Base-by-base conservation (phyloP, 2,888 invertebrate species). In the Lasioglossum figueresi region DNA sequence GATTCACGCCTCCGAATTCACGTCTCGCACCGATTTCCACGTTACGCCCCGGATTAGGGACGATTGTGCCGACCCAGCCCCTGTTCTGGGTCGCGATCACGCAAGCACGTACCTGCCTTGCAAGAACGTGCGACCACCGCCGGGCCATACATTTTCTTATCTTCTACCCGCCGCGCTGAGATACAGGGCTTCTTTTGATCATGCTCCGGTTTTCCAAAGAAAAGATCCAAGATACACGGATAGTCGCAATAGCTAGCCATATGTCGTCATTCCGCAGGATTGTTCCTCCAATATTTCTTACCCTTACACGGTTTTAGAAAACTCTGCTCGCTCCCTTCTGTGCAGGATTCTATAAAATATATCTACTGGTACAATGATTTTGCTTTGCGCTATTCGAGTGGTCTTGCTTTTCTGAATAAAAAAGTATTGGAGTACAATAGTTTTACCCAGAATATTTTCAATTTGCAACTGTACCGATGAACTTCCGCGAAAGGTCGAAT, bases 1-100 rank as follows among this genome's bases (percentile, higher is more conserved):
- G 85, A 85, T 79, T 74, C 74, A 52, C 45, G 27, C 23, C 43
- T 14, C n/a, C 14, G 45, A 63, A 73, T 79, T 74, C 71, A n/a
- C 48, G 59, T 72, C 66, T n/a, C 70, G 56, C 76, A 74, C 43
- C 56, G 68, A 71, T 70, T 37, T 48, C 59, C 40, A 71, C 85
- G 70, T 82, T 81, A 59, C 34, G 63, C 48, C 48, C 68, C 23
- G 45, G 37, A 52, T 43, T 48, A 45, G 45, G 70, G 68, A 63
- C 63, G 43, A 75, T 78, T 45, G 52, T 31, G 52, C 6, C 68
- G 16, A 70, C 27, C 4, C 6, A 19, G 23, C 31, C 56, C 56
- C 82, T 48, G 75, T 52, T 76, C 66, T 43, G 63, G 75, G 14
- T 73, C 45, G 74, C 45, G 56, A 72, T 81, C 71, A 52, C 77